These are phyloP conservation scores for Patella pellucida DNA, from an alignment of 2,888 invertebrate genomes.

Conservation along the genomic window DNA sequence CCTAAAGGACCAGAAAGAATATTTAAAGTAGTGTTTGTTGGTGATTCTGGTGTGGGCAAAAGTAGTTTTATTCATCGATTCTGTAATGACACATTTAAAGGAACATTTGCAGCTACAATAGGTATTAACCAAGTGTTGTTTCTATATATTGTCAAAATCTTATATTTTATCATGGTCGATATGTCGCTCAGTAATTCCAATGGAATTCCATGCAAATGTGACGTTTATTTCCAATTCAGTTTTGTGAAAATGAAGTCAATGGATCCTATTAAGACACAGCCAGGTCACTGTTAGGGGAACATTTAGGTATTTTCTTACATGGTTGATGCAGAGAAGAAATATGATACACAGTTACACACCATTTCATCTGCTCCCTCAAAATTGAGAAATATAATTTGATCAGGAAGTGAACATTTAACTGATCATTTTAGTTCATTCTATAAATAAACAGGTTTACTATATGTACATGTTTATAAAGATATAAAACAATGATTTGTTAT, in stretches of 20 bases:
- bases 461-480: too few species aligned
- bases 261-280: too few species aligned
- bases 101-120: conserved; percentile 94
- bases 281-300: too few species aligned
- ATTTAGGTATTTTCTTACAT: too few species aligned
- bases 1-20: conserved; percentile 67
- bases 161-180: too few species aligned
- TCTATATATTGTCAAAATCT: too few species aligned
- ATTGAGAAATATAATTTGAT: background rate
- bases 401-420: background rate
- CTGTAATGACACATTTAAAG: conserved; percentile 88
- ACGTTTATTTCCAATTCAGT: too few species aligned
- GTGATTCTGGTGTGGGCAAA: conserved; percentile 96
- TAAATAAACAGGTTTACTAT: too few species aligned
- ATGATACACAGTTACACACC: background rate
- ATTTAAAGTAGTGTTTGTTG: conserved; percentile 75
- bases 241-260: too few species aligned
- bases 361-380: background rate
- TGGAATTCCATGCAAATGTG: too few species aligned
- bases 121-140: conserved; percentile 73
- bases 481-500: conserved; percentile 71
- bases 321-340: background rate
- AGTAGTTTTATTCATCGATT: conserved; percentile 96
- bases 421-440: background rate
- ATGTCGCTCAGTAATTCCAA: too few species aligned